phyloP scores from a whole-genome alignment of 2,797 vertebrate species.

The Austrolebias charrua region DNA sequence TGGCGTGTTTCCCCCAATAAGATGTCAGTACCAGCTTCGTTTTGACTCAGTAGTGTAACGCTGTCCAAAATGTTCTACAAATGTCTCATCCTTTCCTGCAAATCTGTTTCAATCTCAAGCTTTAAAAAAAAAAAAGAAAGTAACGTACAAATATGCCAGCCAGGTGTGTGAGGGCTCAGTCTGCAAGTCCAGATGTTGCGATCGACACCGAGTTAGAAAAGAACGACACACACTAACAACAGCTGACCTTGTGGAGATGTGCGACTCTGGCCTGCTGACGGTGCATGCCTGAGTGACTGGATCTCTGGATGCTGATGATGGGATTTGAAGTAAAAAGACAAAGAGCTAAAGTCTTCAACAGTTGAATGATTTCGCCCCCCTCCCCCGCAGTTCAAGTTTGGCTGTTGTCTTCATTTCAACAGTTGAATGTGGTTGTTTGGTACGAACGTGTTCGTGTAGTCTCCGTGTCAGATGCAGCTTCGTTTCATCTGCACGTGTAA shows the following conservation, averaged over 20 bases:
- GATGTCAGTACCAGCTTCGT: constrained; percentile 64
- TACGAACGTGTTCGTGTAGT: constrained; percentile 46
- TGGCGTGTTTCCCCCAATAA: constrained; percentile 59
- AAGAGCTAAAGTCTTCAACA: constrained; percentile 73
- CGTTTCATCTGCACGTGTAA: constrained; percentile 51
- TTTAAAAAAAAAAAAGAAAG: constrained; percentile 17
- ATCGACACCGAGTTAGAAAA: constrained; percentile 62
- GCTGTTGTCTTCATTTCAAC: constrained; percentile 83
- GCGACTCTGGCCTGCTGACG: constrained; percentile 72
- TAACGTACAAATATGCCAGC: constrained; percentile 48
- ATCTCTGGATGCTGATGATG: constrained; percentile 76
- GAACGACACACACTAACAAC: constrained; percentile 65
- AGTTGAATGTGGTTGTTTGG: constrained; percentile 54
- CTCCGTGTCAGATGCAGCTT: constrained; percentile 63
- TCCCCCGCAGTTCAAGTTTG: constrained; percentile 79
- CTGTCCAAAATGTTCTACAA: constrained; percentile 41
- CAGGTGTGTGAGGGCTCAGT: constrained; percentile 72
- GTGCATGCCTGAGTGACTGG: constrained; percentile 82
- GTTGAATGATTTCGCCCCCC: constrained; percentile 70
- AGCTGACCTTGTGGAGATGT: constrained; percentile 69
- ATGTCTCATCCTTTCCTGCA: constrained; percentile 37
- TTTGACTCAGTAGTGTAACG: constrained; percentile 65
- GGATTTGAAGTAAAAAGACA: constrained; percentile 75
- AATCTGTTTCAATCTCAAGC: constrained; percentile 29
- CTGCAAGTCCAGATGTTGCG: constrained; percentile 70